A percentile compares a stretch with the other conserved stretches of the same genome.
phyloP scores from a whole-genome alignment of 2,113 vertebrate genomes.

The Piprites chloris region DNA sequence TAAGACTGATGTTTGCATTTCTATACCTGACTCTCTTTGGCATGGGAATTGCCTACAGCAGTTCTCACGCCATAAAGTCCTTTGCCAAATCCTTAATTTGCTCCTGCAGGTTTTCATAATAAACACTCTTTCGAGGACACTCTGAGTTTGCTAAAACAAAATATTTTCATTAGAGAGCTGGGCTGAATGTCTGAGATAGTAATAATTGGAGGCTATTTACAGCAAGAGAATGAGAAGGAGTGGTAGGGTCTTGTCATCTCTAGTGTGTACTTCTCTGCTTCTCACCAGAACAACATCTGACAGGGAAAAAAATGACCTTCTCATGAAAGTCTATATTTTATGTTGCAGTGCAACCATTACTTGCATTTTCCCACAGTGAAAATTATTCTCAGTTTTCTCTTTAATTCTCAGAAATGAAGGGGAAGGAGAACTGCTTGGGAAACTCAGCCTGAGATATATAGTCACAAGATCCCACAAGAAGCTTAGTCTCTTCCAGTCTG shows the following conservation, averaged over 20 bases:
- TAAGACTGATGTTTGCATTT: neutral
- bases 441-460: neutral
- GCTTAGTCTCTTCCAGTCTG: neutral
- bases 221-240: neutral
- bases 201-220: constrained; percentile 5
- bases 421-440: neutral
- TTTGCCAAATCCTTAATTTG: neutral
- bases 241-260: neutral
- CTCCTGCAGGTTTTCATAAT: neutral
- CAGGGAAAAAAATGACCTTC: neutral
- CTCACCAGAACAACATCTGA: neutral
- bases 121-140: neutral
- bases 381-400: neutral
- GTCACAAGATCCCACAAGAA: neutral
- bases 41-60: neutral
- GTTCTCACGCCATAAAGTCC: neutral
- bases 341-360: neutral
- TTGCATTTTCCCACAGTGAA: neutral
- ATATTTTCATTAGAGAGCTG: constrained; percentile 9
- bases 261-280: neutral
- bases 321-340: neutral
- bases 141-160: neutral
- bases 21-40: neutral
- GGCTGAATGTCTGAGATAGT: constrained; percentile 1
- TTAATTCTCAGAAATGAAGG: neutral